Conservation (phyloP, 2,888 invertebrate species). For the Phyllotreta cruciferae region DNA sequence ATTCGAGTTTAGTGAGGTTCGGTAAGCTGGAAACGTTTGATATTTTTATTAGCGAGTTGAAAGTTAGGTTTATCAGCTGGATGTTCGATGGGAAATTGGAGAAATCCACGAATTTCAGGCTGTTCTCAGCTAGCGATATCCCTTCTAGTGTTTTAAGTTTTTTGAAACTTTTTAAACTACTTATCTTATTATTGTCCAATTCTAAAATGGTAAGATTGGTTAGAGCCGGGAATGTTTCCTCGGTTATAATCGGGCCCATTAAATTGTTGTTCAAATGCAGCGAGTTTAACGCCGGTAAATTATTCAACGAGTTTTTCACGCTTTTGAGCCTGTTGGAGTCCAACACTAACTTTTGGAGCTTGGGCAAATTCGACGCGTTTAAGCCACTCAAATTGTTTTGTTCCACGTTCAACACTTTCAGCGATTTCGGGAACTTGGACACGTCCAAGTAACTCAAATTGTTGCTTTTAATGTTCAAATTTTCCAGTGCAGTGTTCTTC, state of each 20-base stretch:
- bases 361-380: conserved; percentile 30
- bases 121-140: conserved; percentile 30
- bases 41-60: conserved; percentile 21
- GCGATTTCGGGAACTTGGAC: conserved; percentile 15
- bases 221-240: conserved; percentile 16
- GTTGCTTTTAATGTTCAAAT: conserved; percentile 27
- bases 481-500: conserved; percentile 20
- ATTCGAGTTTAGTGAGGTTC: conserved; percentile 24
- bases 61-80: conserved; percentile 24
- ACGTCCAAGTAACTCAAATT: conserved; percentile 23
- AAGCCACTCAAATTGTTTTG: conserved; percentile 28
- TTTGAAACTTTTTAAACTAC: conserved; percentile 19
- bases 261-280: conserved; percentile 29
- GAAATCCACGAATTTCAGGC: conserved; percentile 26
- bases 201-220: conserved; percentile 28
- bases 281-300: conserved; percentile 20
- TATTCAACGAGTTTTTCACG: conserved; percentile 20
- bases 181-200: conserved; percentile 29
- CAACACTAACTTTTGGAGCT: conserved; percentile 20
- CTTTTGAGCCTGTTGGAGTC: conserved; percentile 28
- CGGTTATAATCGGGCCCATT: conserved; percentile 4
- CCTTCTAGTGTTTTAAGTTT: conserved; percentile 20
- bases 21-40: conserved; percentile 24
- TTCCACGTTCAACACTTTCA: conserved; percentile 25
- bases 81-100: conserved; percentile 11